Evolutionary conservation across 2,888 invertebrate genomes (phyloP), one percentile per base, ranked within the genome.

Genomic region (Agriopis aurantiaria): DNA sequence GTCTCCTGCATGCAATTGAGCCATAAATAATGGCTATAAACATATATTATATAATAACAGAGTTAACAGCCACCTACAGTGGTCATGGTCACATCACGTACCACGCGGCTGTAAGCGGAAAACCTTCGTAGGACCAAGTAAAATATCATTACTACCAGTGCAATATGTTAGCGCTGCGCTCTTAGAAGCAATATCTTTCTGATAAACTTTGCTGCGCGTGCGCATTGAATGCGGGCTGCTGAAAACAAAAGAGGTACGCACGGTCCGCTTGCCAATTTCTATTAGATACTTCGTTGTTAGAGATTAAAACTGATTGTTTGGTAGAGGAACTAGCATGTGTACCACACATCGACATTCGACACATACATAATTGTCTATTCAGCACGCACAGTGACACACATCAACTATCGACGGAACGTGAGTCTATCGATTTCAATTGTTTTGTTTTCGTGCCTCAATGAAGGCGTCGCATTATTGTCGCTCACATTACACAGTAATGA

Each of bases 381-480:
- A 64, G 59, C 63, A 33, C 63, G 43, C 63, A 48, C 43, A 10
- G 43, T 17, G 62, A 58, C 61, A 65, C 61, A 72, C 68, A 55
- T 61, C 64, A 51, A 17, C 62, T 46, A 14, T 65, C 43, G 43
- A 55, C 69, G 57, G 55, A 73, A 76, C 72, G 73, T 65, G 73
- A 71, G 70, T 66, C 66, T 62, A 74, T 74, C 75, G 73, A 75
- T 76, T 78, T 76, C 71, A 78, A 79, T 79, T 75, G 75, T 77
- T 79, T 76, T 78, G 77, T 78, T 78, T 76, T 68, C 67, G 66
- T 74, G 68, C 60, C 73, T 70, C 67, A 69, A 73, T 65, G 65
- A 53, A 65, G 63, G 70, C 63, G 71, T 48, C 65, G 64, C 57
- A 67, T 75, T 69, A 53, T 49, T 41, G 55, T 1, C 14, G 61